Base-by-base conservation (phyloP, 2,888 invertebrate species). In the Laspeyria flexula region DNA sequence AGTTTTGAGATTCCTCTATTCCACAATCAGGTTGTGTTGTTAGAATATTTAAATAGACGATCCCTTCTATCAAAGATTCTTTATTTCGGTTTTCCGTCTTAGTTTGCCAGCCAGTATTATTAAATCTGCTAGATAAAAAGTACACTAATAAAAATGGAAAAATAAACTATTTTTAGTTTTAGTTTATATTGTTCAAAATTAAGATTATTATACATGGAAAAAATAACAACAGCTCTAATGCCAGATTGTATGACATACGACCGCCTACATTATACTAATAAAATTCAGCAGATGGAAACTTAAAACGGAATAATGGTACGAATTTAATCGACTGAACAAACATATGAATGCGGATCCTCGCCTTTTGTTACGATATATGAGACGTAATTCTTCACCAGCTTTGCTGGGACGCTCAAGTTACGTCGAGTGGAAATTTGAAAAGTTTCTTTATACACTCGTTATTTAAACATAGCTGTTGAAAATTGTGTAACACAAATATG, bases 271-370 rank as follows among this genome's bases (percentile, higher is more conserved):
- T 63, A 52, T 57, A 57, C 57, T 59, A 65, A 60, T 65, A 71
- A 71, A 70, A 68, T 29, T 46, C 54, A 49, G 52, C 40, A 47
- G 42, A 63, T 60, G 64, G 56, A 61, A 55, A 65, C 55, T 68
- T 63, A 58, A 71, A 61, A 56, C 51, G 56, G 55, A 55, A 60
- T 73, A 73, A 67, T 59, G 69, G 61, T 52, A 49, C 41, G 55
- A 62, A 60, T 60, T 73, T 65, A 73, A 73, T 73, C 72, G 73
- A 69, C 61, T 60, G 71, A 58, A 60, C 62, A 60, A 71, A 73
- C 73, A 73, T 73, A 70, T 65, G 61, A 60, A 68, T 56, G 50
- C 38, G 60, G 52, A 62, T 65, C 54, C 45, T 31, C 57, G 64
- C 57, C 65, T 68, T 69, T 72, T 64, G 63, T 63, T 60, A 65